Percentiles rank a stretch among this genome's conserved stretches.
Conservation (phyloP, 2,113 vertebrate species). For the Parus major region DNA sequence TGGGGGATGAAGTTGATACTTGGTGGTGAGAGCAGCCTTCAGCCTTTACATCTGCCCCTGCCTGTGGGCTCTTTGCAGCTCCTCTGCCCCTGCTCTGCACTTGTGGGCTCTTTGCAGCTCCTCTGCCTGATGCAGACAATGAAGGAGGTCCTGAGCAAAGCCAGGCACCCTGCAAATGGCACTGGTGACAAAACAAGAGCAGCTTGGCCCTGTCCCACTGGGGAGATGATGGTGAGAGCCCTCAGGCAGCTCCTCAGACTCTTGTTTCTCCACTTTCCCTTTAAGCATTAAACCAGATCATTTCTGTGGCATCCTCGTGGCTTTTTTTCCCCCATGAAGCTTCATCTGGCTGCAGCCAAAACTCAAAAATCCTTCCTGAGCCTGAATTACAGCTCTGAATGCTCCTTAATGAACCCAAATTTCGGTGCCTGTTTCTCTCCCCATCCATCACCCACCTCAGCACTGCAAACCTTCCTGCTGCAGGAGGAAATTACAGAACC, state of each 20-base stretch:
- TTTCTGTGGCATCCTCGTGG: not conserved
- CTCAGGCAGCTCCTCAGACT: not conserved
- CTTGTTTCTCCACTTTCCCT: not conserved
- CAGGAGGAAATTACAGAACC: not conserved
- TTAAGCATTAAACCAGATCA: not conserved
- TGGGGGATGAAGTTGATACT: slow-evolving; percentile 51
- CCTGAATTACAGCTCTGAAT: not conserved
- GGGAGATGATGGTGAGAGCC: not conserved
- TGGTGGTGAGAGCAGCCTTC: slow-evolving; percentile 56
- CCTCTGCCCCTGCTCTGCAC: not conserved
- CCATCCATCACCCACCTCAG: not conserved
- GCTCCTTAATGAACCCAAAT: not conserved
- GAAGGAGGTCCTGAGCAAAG: not conserved
- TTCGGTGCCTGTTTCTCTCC: not conserved
- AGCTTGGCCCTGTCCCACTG: accelerated
- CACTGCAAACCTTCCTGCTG: not conserved
- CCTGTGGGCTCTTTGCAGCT: not conserved
- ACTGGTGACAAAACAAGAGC: not conserved
- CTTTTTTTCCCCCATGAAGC: not conserved
- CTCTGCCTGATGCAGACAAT: not conserved
- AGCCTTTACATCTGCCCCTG: slow-evolving; percentile 20
- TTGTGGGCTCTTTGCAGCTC: not conserved
- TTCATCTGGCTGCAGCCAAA: not conserved
- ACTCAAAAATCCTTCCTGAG: not conserved
- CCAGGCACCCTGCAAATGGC: not conserved